A percentile compares a stretch with the other conserved stretches of the same genome.
phyloP scores from a whole-genome alignment of 2,888 invertebrate genomes.

The Teleogryllus oceanicus region DNA sequence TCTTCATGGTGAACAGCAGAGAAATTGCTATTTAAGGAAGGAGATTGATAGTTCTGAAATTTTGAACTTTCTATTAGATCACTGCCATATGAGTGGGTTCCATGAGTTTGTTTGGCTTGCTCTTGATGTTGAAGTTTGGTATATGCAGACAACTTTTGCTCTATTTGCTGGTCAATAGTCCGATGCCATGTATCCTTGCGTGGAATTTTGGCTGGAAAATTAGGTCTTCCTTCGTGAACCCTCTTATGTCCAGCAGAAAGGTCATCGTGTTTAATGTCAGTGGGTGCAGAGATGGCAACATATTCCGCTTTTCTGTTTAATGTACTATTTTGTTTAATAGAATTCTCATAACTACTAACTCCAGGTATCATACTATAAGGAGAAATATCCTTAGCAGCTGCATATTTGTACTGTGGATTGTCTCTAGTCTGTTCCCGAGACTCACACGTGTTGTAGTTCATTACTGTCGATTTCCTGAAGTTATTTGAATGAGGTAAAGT shows the following conservation, averaged over 20 bases:
- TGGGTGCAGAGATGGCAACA: neutral
- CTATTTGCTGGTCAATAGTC: conserved; percentile 55
- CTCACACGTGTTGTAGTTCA: no score
- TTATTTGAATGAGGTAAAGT: neutral
- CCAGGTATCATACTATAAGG: conserved; percentile 37
- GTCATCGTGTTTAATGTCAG: neutral
- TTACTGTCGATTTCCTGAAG: neutral
- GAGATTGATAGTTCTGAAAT: neutral
- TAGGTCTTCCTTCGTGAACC: conserved; percentile 25
- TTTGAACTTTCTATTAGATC: neutral
- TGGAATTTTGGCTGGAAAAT: conserved; percentile 47
- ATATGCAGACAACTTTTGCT: conserved; percentile 52
- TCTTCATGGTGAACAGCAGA: neutral
- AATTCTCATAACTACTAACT: conserved; percentile 31
- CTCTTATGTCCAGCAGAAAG: conserved; percentile 29
- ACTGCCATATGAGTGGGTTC: neutral
- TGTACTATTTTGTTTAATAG: neutral
- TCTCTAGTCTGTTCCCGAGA: no score
- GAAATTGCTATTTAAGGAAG: neutral
- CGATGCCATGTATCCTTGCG: conserved; percentile 54
- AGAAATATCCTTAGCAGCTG: neutral
- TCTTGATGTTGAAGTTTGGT: conserved; percentile 37
- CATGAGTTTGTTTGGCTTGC: conserved; percentile 39
- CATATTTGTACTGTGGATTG: neutral
- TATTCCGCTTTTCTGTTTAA: neutral